Conservation (phyloP, 2,797 vertebrate genomes). For the Petrocephalus schoutedeni region DNA sequence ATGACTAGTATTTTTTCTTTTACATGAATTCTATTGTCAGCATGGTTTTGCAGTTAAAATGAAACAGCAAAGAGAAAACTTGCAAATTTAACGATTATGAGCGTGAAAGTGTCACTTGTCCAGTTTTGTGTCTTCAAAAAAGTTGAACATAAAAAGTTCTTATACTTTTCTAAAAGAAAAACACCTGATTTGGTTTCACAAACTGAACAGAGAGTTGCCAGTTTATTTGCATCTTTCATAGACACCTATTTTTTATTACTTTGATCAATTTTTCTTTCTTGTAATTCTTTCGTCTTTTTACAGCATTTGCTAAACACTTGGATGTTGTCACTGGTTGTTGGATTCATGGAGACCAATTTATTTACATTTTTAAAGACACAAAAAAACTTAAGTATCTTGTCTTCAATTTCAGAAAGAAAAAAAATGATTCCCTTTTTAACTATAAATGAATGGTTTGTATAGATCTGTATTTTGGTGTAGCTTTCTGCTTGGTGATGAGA, state of each 20-base stretch:
- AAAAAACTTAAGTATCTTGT: constrained; percentile 63
- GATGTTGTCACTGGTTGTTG: constrained; percentile 16
- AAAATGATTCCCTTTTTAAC: constrained; percentile 65
- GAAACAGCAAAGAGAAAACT: constrained; percentile 73
- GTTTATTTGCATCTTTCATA: constrained; percentile 70
- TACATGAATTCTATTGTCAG: constrained; percentile 87
- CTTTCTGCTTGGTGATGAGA: constrained; percentile 68
- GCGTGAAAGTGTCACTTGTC: constrained; percentile 84
- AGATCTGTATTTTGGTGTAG: constrained; percentile 66
- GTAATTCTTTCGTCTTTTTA: constrained; percentile 16
- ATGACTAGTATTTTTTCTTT: constrained; percentile 89
- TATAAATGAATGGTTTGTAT: constrained; percentile 48
- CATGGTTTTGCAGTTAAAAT: constrained; percentile 91
- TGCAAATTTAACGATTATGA: constrained; percentile 70
- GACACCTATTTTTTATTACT: constrained; percentile 78
- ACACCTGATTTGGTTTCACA: constrained; percentile 75
- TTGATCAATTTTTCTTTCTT: constrained; percentile 61
- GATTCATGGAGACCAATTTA: constrained; percentile 80
- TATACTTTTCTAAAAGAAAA: constrained; percentile 68
- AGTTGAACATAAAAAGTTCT: constrained; percentile 72
- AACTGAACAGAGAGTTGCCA: constrained; percentile 62
- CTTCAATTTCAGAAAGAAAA: constrained; percentile 52
- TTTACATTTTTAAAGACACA: constrained; percentile 68
- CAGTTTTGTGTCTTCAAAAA: constrained; percentile 83
- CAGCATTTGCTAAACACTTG: neutral